Evolutionary conservation across 2,113 vertebrate genomes (phyloP), one percentile per base, ranked within the genome.

Genomic region (Chascanopsetta lugubris): DNA sequence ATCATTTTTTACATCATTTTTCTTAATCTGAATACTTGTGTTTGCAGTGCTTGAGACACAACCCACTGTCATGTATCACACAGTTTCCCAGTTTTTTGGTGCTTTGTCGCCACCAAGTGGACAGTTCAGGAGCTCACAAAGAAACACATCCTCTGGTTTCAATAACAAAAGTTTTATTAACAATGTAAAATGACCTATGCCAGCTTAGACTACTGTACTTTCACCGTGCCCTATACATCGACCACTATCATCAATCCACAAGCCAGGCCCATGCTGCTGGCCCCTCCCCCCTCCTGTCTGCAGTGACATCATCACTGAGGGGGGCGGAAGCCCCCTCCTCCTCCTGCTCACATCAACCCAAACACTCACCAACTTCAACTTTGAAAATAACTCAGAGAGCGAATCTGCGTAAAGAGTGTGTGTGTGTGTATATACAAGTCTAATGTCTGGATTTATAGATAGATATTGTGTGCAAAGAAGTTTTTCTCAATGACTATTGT

Each of bases 111-210:
- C 79, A 59, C 50, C 82, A 0, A 20, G 73, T 85, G 84, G 84
- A 68, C 7, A 45, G 3, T 63, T 63, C 0, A 20, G 21, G 21
- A 25, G 0, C 43, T 34, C 55, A 25, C 70, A 63, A 30, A 79
- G 4, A 80, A 3, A 51, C n/a, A 1, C 9, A 17, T 69, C 5
- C 1, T 34, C 60, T 32, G 61, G 72, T 90, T 92, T 94, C 91
- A 93, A 93, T 94, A 95, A 91, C 95, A 96, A 94, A 89, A 88
- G 83, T 86, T 94, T 95, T 95, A 97, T 96, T 96, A 94, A 95
- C 93, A 96, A 95, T 95, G 93, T 95, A 96, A 97, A 97, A 96
- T 85, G 81, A 91, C 89, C 91, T 93, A 94, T 59, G 63, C 90
- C 84, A 83, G 80, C 84, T 87, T 83, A 88, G 63, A 93, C 88